Evolutionary conservation across 1,140 invertebrate genomes (phyloP).

Genomic region (Orius insidiosus): DNA sequence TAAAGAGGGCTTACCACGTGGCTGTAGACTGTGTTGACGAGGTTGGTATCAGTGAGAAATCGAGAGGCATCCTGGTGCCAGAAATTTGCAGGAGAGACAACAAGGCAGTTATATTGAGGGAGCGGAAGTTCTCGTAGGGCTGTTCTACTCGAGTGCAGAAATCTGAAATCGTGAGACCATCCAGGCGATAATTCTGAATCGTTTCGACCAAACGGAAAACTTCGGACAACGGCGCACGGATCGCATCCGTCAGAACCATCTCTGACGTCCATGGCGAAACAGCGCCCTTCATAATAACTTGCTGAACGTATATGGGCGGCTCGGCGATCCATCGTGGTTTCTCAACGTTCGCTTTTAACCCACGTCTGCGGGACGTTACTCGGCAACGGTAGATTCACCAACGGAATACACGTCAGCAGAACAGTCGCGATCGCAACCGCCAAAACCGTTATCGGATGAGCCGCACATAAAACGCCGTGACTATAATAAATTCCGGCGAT

Average conservation of each 20-base stretch:
- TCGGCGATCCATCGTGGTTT: constrained; percentile 27
- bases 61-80: constrained; percentile 69
- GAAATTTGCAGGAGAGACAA: constrained; percentile 85
- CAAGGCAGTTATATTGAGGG: constrained; percentile 79
- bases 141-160: constrained; percentile 74
- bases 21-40: constrained; percentile 61
- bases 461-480: constrained; percentile 71
- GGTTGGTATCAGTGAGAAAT: constrained; percentile 57
- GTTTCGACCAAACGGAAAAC: constrained; percentile 72
- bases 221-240: constrained; percentile 69
- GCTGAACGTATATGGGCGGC: constrained; percentile 65
- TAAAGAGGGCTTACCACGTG: constrained; percentile 67
- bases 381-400: constrained; percentile 62
- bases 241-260: constrained; percentile 69
- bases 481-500: constrained; percentile 70
- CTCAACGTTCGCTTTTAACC: too few relatives aligned
- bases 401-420: constrained; percentile 58
- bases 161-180: constrained; percentile 50
- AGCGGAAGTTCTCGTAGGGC: constrained; percentile 46
- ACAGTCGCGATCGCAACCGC: constrained; percentile 47
- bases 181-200: constrained; percentile 64
- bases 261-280: constrained; percentile 74
- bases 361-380: constrained; percentile 59
- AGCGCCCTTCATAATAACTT: constrained; percentile 48
- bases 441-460: constrained; percentile 57